A percentile compares a stretch with the other conserved stretches of the same genome.
Evolutionary conservation across 2,797 vertebrate species (phyloP).

Genomic region (Sebastes umbrosus): DNA sequence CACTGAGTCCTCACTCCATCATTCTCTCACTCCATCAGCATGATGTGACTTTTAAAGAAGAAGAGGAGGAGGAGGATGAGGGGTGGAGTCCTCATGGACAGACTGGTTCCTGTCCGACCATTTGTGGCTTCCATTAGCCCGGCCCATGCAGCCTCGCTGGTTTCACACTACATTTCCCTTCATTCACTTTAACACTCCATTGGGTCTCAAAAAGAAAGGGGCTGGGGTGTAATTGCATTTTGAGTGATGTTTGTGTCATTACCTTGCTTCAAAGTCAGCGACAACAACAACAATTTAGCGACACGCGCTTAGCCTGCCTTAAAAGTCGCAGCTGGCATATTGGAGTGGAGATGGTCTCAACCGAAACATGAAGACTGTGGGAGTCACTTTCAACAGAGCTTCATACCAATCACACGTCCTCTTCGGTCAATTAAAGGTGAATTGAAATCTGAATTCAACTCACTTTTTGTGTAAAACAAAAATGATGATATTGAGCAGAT

Average conservation of each 20-base stretch:
- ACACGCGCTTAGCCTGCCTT: slow-evolving; percentile 41
- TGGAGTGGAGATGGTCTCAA: slow-evolving; percentile 10
- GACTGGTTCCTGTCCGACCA: slow-evolving; percentile 62
- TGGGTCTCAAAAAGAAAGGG: slow-evolving; percentile 82
- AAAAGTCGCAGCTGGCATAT: slow-evolving; percentile 55
- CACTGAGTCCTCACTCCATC: slow-evolving; percentile 61
- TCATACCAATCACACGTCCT: slow-evolving; percentile 2
- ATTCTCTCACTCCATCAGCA: slow-evolving; percentile 27
- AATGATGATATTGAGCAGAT: background rate
- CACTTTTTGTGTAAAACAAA: background rate
- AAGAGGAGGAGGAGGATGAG: background rate
- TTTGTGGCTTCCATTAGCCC: slow-evolving; percentile 84
- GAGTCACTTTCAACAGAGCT: slow-evolving; percentile 26
- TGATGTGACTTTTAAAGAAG: slow-evolving; percentile 52
- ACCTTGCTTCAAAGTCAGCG: slow-evolving; percentile 82
- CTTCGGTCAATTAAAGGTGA: background rate
- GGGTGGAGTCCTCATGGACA: slow-evolving; percentile 1
- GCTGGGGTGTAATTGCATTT: slow-evolving; percentile 87
- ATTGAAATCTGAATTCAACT: background rate
- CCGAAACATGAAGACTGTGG: slow-evolving; percentile 18
- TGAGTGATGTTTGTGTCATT: slow-evolving; percentile 88
- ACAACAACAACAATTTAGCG: slow-evolving; percentile 66
- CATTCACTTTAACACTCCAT: slow-evolving; percentile 85
- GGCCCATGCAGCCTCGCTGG: slow-evolving; percentile 74
- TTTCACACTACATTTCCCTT: slow-evolving; percentile 86